Base-by-base conservation (phyloP, 2,113 vertebrate genomes). In the Cathartes aura region DNA sequence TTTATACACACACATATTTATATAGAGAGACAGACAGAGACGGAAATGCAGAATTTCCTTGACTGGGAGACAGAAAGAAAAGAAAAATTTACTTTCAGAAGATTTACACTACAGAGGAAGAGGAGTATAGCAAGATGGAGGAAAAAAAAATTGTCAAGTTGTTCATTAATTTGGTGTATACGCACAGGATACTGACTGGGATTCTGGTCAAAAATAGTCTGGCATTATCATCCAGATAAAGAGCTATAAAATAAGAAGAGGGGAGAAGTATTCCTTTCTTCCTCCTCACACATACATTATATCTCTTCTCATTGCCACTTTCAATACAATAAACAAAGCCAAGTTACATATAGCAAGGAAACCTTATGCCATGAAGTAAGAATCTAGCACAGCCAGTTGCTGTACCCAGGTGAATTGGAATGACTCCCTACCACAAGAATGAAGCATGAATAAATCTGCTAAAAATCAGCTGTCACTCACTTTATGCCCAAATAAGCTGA, bases 301-400 rank as follows among this genome's bases (percentile, higher is more conserved):
- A 13, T 34, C 29, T 74, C 59, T 78, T 87, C 38, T 26, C 5
- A 0, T 58, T 48, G 36, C 18, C 3, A 2, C 29, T 79, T 48
- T 42, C 32, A 66, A 10, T 84, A 26, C 11, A 50, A 68, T 22
- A 84, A 80, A 67, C 4, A 50, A 40, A 59, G 29, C 68, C 45
- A 82, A 59, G 55, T 73, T 88, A 93, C 70, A 45, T 20, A 53
- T 5, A 66, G n/a, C 7, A 71, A 63, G 17, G 52, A 91, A 89
- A 66, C 7, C 22, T 90, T 36, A 36, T 34, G 59, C 36, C 14
- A 84, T 17, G 26, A 83, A 72, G 24, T 36, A 84, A 94, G 59
- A 94, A 94, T 66, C 70, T 45, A 91, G 83, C 24, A 58, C 3
- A 94, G 86, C 83, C 87, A 50, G 83, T 87, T 90, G 45, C 43